Base-by-base conservation (phyloP, 2,888 invertebrate genomes). In the Chorisops tibialis region DNA sequence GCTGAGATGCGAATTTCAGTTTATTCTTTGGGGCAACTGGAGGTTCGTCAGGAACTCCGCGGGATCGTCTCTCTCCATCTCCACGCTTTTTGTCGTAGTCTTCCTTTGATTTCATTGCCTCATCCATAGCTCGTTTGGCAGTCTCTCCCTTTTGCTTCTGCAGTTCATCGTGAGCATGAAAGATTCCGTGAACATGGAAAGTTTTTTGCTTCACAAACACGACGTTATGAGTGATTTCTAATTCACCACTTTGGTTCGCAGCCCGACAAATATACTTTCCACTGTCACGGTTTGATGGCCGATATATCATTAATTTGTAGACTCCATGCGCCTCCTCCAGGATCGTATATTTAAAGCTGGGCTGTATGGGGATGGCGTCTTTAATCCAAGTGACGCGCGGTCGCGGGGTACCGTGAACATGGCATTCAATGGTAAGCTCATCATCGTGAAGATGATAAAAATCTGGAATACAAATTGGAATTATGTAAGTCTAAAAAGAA, bases 191-290 rank as follows among this genome's bases (percentile, higher is more conserved):
- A 6, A 75, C 73, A 61, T 79, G 70, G 72, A 76, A 71, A 79
- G 84, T 71, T 79, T 82, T 67, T 79, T 79, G 70, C 81, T 80
- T 71, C 79, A 81, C 68, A 75, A 86, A 70, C 79, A 82, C 68
- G 73, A 84, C 63, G 71, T 79, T 70, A 75, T 79, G 78, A 24
- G 70, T 70, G 2, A 74, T 71, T 60, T 74, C 72, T 0, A 83
- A 83, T 68, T 84, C 80, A 5, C 90, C 90, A 24, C 83, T 81
- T 54, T 81, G 81, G 73, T 89, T 91, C n/a, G 79, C 77, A 1
- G 88, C 89, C 69, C 84, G 86, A 68, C 89, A 86, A 50, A 83
- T 81, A 70, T 87, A 89, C 67, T 84, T 80, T 2, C 88, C 89
- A 22, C 83, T 80, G 71, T 90, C 89, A 51, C 73, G 78, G 63